Conservation (phyloP, 2,888 invertebrate genomes). For the Sclerodermus sp. region DNA sequence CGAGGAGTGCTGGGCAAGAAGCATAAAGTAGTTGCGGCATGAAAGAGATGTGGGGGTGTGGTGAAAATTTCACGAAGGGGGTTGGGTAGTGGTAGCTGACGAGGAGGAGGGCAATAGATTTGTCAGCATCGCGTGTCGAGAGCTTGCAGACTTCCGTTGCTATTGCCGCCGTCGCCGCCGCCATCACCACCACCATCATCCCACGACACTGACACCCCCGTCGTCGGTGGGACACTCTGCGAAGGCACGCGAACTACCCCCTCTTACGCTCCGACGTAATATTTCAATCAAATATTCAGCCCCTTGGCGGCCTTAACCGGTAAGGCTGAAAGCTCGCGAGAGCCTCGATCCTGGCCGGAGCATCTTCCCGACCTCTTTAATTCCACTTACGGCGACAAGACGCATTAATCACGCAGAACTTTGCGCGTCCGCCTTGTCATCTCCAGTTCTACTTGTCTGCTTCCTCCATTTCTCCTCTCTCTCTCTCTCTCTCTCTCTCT, state of each 20-base stretch:
- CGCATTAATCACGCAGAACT: constrained; percentile 41
- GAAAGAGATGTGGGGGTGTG: not conserved
- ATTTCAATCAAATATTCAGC: constrained; percentile 51
- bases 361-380: constrained; percentile 34
- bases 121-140: constrained; percentile 12
- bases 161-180: constrained; percentile 15
- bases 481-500: not conserved
- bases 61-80: not conserved
- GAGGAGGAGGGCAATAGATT: constrained; percentile 13
- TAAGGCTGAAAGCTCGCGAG: too few relatives aligned
- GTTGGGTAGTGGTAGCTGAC: too few relatives aligned
- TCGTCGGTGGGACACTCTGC: constrained; percentile 32
- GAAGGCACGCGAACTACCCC: constrained; percentile 42
- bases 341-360: constrained; percentile 24
- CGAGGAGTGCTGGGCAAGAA: too few relatives aligned
- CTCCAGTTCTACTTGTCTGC: not conserved
- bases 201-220: constrained; percentile 4
- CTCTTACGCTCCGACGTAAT: constrained; percentile 35
- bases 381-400: constrained; percentile 36
- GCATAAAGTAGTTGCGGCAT: too few relatives aligned
- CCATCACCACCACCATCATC: too few relatives aligned
- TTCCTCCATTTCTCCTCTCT: not conserved
- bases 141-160: not conserved
- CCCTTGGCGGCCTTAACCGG: too few relatives aligned
- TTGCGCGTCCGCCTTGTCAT: too few relatives aligned